Conservation (phyloP, 2,113 vertebrate genomes). For the Tympanuchus pallidicinctus region DNA sequence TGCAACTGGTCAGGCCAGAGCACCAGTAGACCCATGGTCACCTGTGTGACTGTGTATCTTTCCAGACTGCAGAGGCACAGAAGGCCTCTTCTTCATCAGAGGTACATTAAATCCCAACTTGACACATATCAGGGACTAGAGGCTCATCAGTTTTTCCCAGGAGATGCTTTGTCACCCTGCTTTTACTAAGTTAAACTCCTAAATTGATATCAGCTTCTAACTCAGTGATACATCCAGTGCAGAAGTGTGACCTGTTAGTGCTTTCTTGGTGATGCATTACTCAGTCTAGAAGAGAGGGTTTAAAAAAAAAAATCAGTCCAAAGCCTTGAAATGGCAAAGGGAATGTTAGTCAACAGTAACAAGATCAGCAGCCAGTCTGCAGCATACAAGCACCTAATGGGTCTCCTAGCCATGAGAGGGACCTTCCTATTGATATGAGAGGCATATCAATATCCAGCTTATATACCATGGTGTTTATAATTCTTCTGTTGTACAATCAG, state of each 20-base stretch:
- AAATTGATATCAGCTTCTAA: background rate
- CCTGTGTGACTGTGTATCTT: background rate
- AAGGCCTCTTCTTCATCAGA: background rate
- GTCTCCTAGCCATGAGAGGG: background rate
- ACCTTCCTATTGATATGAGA: background rate
- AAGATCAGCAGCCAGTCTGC: background rate
- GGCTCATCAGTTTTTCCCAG: background rate
- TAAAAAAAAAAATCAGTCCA: background rate
- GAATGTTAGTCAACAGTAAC: background rate
- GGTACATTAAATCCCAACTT: background rate
- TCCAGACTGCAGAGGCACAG: background rate
- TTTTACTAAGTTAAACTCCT: background rate
- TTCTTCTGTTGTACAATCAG: background rate
- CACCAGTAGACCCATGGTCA: rapidly evolving
- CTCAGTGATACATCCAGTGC: background rate
- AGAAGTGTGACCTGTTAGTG: background rate
- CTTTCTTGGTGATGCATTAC: background rate
- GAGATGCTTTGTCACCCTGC: background rate
- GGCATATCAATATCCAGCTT: background rate
- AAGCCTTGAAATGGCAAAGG: background rate
- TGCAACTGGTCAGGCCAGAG: background rate
- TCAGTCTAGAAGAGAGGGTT: background rate
- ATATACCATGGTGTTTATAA: background rate
- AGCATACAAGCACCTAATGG: background rate
- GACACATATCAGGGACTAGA: background rate